phyloP scores from a whole-genome alignment of 2,888 invertebrate genomes.

The Xylophagus ater region DNA sequence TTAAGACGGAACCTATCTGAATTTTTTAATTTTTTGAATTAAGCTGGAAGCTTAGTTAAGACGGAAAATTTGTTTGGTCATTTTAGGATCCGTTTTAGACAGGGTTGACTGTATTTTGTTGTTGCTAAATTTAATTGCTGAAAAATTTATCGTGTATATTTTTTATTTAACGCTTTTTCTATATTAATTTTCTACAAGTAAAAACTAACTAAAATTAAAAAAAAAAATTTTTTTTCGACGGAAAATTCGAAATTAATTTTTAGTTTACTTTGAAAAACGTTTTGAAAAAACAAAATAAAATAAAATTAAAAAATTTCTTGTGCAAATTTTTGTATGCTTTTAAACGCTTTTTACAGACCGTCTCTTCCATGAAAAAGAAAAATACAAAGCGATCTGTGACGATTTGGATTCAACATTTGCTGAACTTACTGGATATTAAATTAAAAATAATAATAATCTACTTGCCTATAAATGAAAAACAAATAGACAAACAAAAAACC shows the following conservation, averaged over 20 bases:
- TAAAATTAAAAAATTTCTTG: conserved; percentile 7
- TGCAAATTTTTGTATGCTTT: conserved; percentile 17
- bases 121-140: too few species aligned
- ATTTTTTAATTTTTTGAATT: too few species aligned
- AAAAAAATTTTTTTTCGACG: conserved; percentile 13
- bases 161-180: conserved; percentile 13
- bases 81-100: too few species aligned
- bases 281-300: conserved; percentile 8
- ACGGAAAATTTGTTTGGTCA: too few species aligned
- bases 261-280: too few species aligned
- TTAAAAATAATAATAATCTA: conserved; percentile 2
- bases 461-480: conserved; percentile 5
- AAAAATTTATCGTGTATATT: too few species aligned
- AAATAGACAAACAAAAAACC: conserved; percentile 29
- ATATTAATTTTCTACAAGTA: conserved; percentile 6
- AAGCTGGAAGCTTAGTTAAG: too few species aligned
- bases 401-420: conserved; percentile 95
- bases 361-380: conserved; percentile 71
- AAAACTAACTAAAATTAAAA: conserved; percentile 7
- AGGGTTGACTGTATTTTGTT: too few species aligned
- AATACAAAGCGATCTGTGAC: conserved; percentile 94
- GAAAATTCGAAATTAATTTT: too few species aligned
- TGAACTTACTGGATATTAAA: conserved; percentile 93
- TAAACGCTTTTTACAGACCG: conserved; percentile 55
- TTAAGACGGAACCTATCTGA: too few species aligned